These are phyloP conservation scores for Rhegmatorhina hoffmannsi DNA, from an alignment of 2,113 vertebrate genomes.

Conservation along the genomic window DNA sequence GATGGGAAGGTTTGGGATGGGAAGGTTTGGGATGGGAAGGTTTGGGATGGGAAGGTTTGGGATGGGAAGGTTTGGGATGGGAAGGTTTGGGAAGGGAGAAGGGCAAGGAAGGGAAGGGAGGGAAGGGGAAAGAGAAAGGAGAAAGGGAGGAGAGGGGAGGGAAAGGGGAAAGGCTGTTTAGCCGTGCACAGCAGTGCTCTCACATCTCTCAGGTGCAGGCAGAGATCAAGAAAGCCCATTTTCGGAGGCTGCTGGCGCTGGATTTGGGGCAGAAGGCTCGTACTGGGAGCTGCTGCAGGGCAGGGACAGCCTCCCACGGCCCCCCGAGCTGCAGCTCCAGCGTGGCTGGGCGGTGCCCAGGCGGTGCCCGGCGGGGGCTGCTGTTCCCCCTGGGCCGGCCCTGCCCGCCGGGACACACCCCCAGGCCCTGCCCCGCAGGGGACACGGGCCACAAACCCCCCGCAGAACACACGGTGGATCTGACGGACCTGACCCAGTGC, in stretches of 20 bases:
- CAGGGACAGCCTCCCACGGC: constrained; percentile 83
- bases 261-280: constrained; percentile 90
- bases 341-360: constrained; percentile 49
- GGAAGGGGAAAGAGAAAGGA: no score
- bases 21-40: no score
- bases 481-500: background rate
- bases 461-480: background rate
- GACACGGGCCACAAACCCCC: constrained; percentile 33
- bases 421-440: constrained; percentile 76
- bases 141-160: background rate
- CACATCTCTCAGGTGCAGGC: constrained; percentile 86
- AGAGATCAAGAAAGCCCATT: constrained; percentile 94
- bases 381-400: constrained; percentile 75
- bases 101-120: background rate
- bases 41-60: no score
- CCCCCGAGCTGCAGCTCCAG: constrained; percentile 78
- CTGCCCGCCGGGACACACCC: constrained; percentile 79
- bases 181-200: background rate
- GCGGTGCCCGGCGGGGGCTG: constrained; percentile 67
- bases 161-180: background rate
- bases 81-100: background rate
- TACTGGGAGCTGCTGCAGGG: constrained; percentile 83
- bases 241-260: constrained; percentile 88
- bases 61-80: no score
- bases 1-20: no score